phyloP scores from a whole-genome alignment of 2,888 invertebrate genomes.

The Crepidodera aurea region DNA sequence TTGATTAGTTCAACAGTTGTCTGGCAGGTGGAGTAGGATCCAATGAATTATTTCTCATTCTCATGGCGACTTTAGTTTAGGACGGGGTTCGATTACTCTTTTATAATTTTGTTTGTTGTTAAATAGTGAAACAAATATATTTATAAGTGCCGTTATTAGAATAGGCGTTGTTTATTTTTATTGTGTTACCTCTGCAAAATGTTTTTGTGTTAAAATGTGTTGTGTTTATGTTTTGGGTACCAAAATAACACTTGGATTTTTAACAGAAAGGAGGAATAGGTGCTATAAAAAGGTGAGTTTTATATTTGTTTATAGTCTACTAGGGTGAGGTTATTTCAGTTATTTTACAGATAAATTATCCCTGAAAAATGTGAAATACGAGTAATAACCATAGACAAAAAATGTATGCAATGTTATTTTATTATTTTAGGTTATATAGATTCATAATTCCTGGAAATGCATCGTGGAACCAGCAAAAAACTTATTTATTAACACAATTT shows the following conservation, averaged over 20 bases:
- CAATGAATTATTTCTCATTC: slow-evolving; percentile 46
- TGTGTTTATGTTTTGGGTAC: slow-evolving; percentile 55
- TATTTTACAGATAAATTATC: not conserved
- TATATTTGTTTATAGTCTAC: slow-evolving; percentile 13
- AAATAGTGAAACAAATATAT: slow-evolving; percentile 39
- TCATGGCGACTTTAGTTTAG: slow-evolving; percentile 49
- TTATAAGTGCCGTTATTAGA: slow-evolving; percentile 35
- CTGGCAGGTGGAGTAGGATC: slow-evolving; percentile 50
- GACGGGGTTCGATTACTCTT: slow-evolving; percentile 41
- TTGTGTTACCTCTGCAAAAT: slow-evolving; percentile 45
- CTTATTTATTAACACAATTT: slow-evolving; percentile 2
- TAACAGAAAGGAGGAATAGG: slow-evolving; percentile 41
- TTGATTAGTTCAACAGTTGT: slow-evolving; percentile 56
- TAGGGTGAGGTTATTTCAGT: not conserved
- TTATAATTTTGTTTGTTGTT: slow-evolving; percentile 45
- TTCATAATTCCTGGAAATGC: slow-evolving; percentile 2
- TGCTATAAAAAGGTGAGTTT: slow-evolving; percentile 43
- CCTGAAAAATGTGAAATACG: not conserved
- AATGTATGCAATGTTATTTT: not conserved
- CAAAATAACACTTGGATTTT: slow-evolving; percentile 52
- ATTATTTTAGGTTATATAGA: slow-evolving; percentile 20
- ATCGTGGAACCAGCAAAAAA: slow-evolving; percentile 10
- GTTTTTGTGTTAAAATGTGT: slow-evolving; percentile 54
- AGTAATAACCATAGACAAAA: not conserved
- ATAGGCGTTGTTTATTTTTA: slow-evolving; percentile 33